Percentiles rank a stretch among this genome's conserved stretches.
These are phyloP conservation scores for Chaetodon trifasciatus DNA, from an alignment of 2,797 vertebrate genomes.

Conservation along the genomic window DNA sequence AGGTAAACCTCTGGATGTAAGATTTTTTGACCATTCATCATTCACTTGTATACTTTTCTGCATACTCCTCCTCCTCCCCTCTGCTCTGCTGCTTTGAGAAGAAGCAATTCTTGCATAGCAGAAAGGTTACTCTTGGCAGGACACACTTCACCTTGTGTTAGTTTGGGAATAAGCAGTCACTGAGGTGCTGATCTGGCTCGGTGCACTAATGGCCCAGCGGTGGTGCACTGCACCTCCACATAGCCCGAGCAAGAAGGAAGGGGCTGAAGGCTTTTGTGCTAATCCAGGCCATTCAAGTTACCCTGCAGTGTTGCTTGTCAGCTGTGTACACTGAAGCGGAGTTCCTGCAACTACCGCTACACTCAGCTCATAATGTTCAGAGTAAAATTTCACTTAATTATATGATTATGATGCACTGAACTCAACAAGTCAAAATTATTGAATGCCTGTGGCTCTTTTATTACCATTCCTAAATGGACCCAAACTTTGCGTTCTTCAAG, in stretches of 20 bases:
- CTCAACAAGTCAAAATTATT: background rate
- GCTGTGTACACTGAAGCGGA: background rate
- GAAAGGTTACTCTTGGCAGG: conserved; percentile 23
- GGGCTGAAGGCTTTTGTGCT: conserved; percentile 1
- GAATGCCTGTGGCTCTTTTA: background rate
- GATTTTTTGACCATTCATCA: background rate
- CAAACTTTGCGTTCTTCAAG: background rate
- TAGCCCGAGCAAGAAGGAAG: background rate
- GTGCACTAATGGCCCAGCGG: conserved; percentile 28
- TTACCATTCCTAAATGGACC: background rate
- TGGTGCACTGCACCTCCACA: conserved; percentile 21
- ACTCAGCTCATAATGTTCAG: background rate
- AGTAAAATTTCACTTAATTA: background rate
- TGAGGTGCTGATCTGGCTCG: conserved; percentile 37
- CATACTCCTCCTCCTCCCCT: background rate
- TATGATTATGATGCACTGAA: background rate
- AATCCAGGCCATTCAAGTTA: conserved; percentile 18
- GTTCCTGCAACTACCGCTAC: background rate
- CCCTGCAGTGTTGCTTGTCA: background rate
- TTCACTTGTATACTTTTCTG: background rate
- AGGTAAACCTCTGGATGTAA: conserved; percentile 1
- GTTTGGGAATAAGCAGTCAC: conserved; percentile 24
- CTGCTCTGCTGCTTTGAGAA: conserved; percentile 1
- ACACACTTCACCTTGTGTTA: conserved; percentile 28
- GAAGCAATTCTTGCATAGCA: background rate